These are phyloP conservation scores for Brachionichthys hirsutus DNA, from an alignment of 2,113 vertebrate genomes.

Conservation along the genomic window DNA sequence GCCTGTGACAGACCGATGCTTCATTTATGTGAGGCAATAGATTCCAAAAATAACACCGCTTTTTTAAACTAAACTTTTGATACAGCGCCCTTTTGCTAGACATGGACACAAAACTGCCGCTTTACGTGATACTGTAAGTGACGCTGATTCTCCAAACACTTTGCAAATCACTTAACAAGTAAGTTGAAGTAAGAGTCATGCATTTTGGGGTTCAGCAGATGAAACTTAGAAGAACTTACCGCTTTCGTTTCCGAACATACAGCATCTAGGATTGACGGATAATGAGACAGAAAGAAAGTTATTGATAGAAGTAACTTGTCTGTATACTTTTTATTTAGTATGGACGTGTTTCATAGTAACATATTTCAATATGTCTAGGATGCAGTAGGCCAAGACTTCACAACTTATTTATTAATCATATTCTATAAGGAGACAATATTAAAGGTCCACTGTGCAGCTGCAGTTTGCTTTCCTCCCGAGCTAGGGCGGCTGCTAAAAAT, in stretches of 20 bases:
- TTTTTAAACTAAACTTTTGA: background rate
- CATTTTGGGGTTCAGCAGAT: background rate
- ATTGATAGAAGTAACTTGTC: background rate
- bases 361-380: no score
- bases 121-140: no score
- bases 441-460: background rate
- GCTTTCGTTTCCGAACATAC: constrained; percentile 95
- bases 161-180: no score
- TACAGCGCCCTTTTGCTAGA: background rate
- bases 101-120: background rate
- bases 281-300: background rate
- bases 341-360: no score
- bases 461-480: background rate
- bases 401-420: no score
- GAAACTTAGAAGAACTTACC: constrained; percentile 74
- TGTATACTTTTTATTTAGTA: no score
- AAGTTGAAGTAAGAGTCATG: no score
- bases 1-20: no score
- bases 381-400: no score
- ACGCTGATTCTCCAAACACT: no score
- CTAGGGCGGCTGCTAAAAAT: background rate
- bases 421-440: background rate
- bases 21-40: no score
- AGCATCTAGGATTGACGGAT: constrained; percentile 83
- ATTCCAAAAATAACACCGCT: no score